These are phyloP conservation scores for Dreissena polymorpha DNA, from an alignment of 1,140 invertebrate genomes.

Conservation along the genomic window DNA sequence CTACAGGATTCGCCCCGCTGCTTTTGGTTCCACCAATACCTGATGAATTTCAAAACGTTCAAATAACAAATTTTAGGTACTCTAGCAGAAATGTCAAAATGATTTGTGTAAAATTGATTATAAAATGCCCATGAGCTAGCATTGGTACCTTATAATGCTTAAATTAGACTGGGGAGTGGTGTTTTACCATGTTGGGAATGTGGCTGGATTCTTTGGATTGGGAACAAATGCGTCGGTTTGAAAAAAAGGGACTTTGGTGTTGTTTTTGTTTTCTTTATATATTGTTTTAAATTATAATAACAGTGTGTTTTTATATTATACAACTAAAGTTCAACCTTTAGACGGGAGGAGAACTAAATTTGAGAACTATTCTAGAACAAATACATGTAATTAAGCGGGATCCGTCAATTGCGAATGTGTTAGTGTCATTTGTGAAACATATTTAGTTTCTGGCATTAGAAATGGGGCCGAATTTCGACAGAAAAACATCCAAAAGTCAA, in stretches of 20 bases:
- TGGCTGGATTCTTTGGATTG: neutral
- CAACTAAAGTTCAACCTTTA: too few species aligned
- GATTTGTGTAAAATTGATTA: neutral
- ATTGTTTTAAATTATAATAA: too few species aligned
- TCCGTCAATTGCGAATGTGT: too few species aligned
- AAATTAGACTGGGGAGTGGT: neutral
- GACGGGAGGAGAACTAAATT: neutral
- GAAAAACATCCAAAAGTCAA: too few species aligned
- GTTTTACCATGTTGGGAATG: neutral
- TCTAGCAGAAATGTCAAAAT: neutral
- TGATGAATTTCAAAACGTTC: conserved; percentile 58
- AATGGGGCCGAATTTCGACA: neutral
- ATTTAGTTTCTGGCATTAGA: neutral
- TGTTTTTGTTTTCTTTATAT: too few species aligned
- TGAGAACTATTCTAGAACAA: neutral
- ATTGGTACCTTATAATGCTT: too few species aligned
- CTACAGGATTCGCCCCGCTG: conserved; percentile 83
- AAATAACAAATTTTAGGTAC: neutral
- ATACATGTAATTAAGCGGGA: too few species aligned
- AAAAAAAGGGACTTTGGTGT: neutral
- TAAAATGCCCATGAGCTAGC: neutral
- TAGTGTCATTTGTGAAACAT: neutral
- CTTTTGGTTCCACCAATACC: conserved; percentile 81
- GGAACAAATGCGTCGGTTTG: neutral
- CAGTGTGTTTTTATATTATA: too few species aligned